Evolutionary conservation across 1,140 invertebrate genomes (phyloP).

Genomic region (Ephestia elutella): DNA sequence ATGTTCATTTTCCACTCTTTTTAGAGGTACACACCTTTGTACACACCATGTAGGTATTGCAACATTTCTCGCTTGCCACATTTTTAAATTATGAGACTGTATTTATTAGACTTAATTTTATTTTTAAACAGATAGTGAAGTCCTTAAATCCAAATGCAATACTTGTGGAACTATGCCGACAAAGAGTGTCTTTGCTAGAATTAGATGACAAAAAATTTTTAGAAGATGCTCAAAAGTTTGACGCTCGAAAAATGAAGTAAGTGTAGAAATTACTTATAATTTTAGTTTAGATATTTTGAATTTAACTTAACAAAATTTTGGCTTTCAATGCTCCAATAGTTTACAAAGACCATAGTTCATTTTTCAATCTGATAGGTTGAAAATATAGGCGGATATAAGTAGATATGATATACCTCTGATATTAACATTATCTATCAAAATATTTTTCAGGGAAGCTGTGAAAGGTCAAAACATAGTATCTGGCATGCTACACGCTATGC

Average conservation of each 20-base stretch:
- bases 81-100: background rate
- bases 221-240: constrained; percentile 89
- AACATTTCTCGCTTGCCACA: too few species aligned
- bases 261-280: constrained; percentile 17
- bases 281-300: too few species aligned
- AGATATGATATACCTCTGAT: too few species aligned
- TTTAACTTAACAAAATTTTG: too few species aligned
- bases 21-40: too few species aligned
- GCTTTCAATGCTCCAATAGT: too few species aligned
- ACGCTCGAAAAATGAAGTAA: constrained; percentile 78
- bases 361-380: too few species aligned
- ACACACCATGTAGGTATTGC: background rate
- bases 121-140: constrained; percentile 84
- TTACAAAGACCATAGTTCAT: too few species aligned
- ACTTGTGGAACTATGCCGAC: constrained; percentile 93
- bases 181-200: constrained; percentile 87
- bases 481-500: constrained; percentile 91
- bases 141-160: constrained; percentile 92
- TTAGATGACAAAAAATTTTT: constrained; percentile 93
- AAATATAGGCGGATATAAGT: too few species aligned
- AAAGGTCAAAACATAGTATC: constrained; percentile 83
- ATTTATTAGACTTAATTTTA: background rate
- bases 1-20: too few species aligned
- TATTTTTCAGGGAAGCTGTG: constrained; percentile 67
- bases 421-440: background rate